Base-by-base conservation (phyloP, 2,113 vertebrate genomes). In the Solea senegalensis region DNA sequence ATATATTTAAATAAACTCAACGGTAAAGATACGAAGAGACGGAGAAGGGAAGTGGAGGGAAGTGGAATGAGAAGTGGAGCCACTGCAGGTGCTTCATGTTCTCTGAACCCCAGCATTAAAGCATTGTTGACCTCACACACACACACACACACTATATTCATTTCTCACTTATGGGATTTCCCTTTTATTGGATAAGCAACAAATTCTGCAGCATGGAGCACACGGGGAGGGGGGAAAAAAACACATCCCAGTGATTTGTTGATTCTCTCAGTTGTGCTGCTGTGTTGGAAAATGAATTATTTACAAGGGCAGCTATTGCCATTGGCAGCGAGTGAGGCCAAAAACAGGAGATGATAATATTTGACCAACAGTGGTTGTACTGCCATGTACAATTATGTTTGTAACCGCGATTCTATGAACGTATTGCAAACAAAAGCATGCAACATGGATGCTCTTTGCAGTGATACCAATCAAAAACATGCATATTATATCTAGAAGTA, bases 241-340 rank as follows among this genome's bases (percentile, higher is more conserved):
- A 51, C 1, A 54, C 40, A 65, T 13, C 14, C 10, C 41, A 61
- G 49, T 41, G 52, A 57, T 67, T 67, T 66, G 64, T 48, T 53
- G 10, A 28, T 54, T 34, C 27, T 48, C n/a, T 41, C 49, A 28
- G 60, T 26, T 51, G 65, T 54, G 52, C 15, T 26, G 58, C 60
- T 79, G 69, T 69, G 55, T 70, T 50, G 56, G 58, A 74, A 79
- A 72, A 65, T 85, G 66, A 82, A 83, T 85, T 87, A 87, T 87
- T 89, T 81, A 81, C 52, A 77, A 54, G 58, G 50, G 63, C 21
- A 77, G 59, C 70, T 74, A 48, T 62, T 57, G 72, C 55, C 67
- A 72, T 2, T 11, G 14, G 45, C 45, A 14, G 45, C 12, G 45
- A 10, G 11, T 48, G 45, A 48, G 45, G 45, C 45, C 12, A 48